Evolutionary conservation across 2,113 vertebrate genomes (phyloP).

Genomic region (Hyla sarda): DNA sequence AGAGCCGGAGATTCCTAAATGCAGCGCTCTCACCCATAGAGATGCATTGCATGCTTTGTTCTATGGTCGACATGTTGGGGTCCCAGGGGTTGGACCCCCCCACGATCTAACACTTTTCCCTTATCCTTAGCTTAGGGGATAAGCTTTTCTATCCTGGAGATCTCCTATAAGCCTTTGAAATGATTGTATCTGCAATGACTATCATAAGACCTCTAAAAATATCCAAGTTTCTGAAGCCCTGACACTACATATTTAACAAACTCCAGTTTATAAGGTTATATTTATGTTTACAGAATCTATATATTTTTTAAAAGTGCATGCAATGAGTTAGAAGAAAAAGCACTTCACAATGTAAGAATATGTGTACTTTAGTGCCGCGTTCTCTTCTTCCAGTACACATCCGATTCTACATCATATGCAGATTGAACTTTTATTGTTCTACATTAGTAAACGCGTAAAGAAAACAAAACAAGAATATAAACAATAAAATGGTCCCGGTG

Average conservation of each 20-base stretch:
- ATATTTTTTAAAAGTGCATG: not conserved
- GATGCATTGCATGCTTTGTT: too few relatives aligned
- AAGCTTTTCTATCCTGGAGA: too few relatives aligned
- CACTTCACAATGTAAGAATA: slow-evolving; percentile 1
- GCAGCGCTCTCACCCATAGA: too few relatives aligned
- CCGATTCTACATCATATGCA: not conserved
- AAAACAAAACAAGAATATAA: slow-evolving; percentile 46
- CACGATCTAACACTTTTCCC: too few relatives aligned
- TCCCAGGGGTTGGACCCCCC: too few relatives aligned
- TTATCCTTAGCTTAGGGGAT: too few relatives aligned
- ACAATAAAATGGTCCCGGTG: slow-evolving; percentile 23
- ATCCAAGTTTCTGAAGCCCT: too few relatives aligned
- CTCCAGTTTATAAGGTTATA: too few relatives aligned
- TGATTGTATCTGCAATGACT: not conserved
- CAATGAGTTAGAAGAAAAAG: not conserved
- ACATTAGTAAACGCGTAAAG: slow-evolving; percentile 44
- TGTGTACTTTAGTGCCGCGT: not conserved
- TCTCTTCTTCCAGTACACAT: not conserved
- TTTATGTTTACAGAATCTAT: not conserved
- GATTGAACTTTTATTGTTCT: slow-evolving; percentile 22
- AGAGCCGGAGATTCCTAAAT: too few relatives aligned
- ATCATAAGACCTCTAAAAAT: not conserved
- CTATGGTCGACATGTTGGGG: too few relatives aligned
- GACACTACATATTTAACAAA: too few relatives aligned
- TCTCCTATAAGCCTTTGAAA: not conserved